These are phyloP conservation scores for Andrena cerasifolii DNA, from an alignment of 1,140 invertebrate genomes.

Conservation along the genomic window DNA sequence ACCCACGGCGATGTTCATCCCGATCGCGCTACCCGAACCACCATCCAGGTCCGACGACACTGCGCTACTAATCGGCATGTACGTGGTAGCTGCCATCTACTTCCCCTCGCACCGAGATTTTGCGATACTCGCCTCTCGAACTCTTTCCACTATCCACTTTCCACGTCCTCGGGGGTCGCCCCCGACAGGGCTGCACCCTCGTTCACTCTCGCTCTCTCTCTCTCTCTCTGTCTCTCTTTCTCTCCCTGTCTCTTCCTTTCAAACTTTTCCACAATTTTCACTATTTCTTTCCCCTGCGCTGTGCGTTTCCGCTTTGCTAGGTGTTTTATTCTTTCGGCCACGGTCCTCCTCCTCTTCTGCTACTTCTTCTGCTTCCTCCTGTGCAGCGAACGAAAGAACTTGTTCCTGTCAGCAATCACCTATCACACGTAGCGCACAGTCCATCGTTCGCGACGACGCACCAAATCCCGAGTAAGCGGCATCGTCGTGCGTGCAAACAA, in stretches of 20 bases:
- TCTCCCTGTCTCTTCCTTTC: too few species aligned
- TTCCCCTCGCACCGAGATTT: slow-evolving; percentile 69
- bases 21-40: slow-evolving; percentile 88
- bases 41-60: slow-evolving; percentile 88
- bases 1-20: slow-evolving; percentile 86
- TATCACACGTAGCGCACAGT: slow-evolving; percentile 58
- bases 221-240: neutral
- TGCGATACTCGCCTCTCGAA: slow-evolving; percentile 35
- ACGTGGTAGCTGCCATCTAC: slow-evolving; percentile 92
- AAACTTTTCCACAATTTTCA: too few species aligned
- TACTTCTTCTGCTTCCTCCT: neutral
- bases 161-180: neutral
- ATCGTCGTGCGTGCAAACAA: slow-evolving; percentile 42
- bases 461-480: slow-evolving; percentile 40
- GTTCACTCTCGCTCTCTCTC: too few species aligned
- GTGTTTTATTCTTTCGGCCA: too few species aligned
- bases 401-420: slow-evolving; percentile 30
- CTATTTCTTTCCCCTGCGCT: too few species aligned
- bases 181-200: neutral
- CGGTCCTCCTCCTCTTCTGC: too few species aligned
- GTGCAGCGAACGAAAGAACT: neutral
- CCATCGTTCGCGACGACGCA: slow-evolving; percentile 60
- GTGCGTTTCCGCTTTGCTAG: too few species aligned
- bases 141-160: neutral
- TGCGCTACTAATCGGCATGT: slow-evolving; percentile 90